Evolutionary conservation across 1,140 invertebrate genomes (phyloP).

Genomic region (Eumeta japonica): DNA sequence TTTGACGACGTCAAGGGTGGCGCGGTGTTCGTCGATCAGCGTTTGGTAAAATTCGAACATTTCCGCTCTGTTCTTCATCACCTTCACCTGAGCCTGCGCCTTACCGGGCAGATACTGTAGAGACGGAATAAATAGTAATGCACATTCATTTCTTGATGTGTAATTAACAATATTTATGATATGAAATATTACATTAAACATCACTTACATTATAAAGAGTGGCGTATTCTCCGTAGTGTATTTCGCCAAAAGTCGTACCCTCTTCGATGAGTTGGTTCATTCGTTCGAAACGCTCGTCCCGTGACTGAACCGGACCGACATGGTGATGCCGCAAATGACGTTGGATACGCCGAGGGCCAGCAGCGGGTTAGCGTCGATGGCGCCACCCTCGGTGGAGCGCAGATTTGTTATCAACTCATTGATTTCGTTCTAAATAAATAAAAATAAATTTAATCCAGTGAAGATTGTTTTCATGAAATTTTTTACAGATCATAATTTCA

Average conservation of each 20-base stretch:
- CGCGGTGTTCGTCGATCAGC: conserved; percentile 76
- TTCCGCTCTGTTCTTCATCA: conserved; percentile 78
- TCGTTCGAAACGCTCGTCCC: conserved; percentile 73
- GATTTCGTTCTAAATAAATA: too few species aligned
- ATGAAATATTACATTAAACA: too few species aligned
- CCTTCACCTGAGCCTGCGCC: conserved; percentile 69
- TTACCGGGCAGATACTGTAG: conserved; percentile 79
- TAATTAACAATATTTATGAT: too few species aligned
- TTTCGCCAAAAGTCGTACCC: conserved; percentile 82
- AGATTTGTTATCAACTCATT: conserved; percentile 69
- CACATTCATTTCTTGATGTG: conserved; percentile 69
- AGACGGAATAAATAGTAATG: too few species aligned
- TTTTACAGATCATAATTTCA: too few species aligned
- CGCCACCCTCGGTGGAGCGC: conserved; percentile 58
- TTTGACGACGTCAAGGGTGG: conserved; percentile 71
- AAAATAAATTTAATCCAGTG: too few species aligned
- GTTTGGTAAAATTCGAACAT: conserved; percentile 83
- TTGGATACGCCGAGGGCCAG: conserved; percentile 84
- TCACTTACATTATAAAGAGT: conserved; percentile 60
- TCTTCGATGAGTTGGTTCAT: conserved; percentile 85
- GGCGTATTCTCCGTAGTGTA: conserved; percentile 67
- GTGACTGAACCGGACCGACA: conserved; percentile 81
- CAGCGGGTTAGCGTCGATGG: conserved; percentile 69
- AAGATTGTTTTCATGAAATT: too few species aligned
- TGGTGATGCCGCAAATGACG: conserved; percentile 87